A percentile compares a stretch with the other conserved stretches of the same genome.
Evolutionary conservation across 1,140 invertebrate genomes (phyloP).

Genomic region (Xylocopa sonorina): DNA sequence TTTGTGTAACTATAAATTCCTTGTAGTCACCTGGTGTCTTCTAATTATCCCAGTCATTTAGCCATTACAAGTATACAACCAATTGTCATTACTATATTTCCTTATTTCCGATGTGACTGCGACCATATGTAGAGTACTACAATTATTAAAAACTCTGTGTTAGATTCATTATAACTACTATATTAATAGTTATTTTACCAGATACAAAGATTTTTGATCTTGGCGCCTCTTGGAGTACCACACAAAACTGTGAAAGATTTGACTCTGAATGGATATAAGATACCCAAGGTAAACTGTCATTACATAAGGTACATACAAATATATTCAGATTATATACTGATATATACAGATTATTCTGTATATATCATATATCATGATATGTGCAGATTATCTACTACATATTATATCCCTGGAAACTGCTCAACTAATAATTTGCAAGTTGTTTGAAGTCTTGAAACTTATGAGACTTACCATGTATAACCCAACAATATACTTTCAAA

Average conservation of each 20-base stretch:
- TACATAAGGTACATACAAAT: too few species aligned
- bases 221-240: conserved; percentile 85
- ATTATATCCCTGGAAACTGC: too few species aligned
- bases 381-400: too few species aligned
- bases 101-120: background rate
- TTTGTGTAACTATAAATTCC: background rate
- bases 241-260: conserved; percentile 84
- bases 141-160: background rate
- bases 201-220: conserved; percentile 83
- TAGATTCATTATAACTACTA: background rate
- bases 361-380: too few species aligned
- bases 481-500: too few species aligned
- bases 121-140: background rate
- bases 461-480: too few species aligned
- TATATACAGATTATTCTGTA: too few species aligned
- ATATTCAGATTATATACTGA: too few species aligned
- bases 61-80: background rate
- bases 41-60: background rate
- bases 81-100: background rate
- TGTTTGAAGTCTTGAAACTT: too few species aligned
- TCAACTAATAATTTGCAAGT: too few species aligned
- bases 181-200: conserved; percentile 79
- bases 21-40: too few species aligned
- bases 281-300: conserved; percentile 89
- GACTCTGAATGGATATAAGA: conserved; percentile 83